Percentiles rank a stretch among this genome's conserved stretches.
Evolutionary conservation across 2,113 vertebrate species (phyloP).

Genomic region (Cacatua alba): DNA sequence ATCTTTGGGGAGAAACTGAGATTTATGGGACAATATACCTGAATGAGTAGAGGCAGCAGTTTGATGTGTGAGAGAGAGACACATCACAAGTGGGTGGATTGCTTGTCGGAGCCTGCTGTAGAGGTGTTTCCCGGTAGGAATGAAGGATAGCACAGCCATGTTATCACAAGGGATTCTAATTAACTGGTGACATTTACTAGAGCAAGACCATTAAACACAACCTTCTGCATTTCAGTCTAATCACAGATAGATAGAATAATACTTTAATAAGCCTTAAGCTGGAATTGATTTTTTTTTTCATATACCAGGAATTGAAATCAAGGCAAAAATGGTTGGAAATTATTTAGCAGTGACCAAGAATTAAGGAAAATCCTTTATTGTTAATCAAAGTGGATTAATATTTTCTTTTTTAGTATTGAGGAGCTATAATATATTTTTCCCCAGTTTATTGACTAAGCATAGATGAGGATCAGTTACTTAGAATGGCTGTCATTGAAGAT

Average conservation of each 20-base stretch:
- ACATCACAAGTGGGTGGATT: background rate
- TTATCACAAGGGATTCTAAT: background rate
- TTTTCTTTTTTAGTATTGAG: background rate
- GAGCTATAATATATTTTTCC: background rate
- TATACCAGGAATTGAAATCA: background rate
- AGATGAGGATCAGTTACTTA: background rate
- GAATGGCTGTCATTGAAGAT: background rate
- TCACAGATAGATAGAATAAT: slow-evolving; percentile 41
- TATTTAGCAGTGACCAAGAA: slow-evolving; percentile 23
- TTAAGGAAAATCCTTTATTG: background rate
- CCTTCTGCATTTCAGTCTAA: slow-evolving; percentile 2
- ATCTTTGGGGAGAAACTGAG: background rate
- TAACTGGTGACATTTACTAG: background rate
- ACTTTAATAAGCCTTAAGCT: slow-evolving; percentile 37
- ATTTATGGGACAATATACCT: background rate
- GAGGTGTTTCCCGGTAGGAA: background rate
- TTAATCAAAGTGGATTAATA: slow-evolving; percentile 10
- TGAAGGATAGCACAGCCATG: background rate
- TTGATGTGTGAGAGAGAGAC: background rate
- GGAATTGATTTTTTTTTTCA: slow-evolving; percentile 18
- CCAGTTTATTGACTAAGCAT: background rate
- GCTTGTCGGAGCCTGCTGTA: background rate
- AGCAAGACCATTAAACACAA: background rate
- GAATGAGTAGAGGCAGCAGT: background rate
- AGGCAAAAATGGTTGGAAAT: background rate